These are phyloP conservation scores for Heloderma charlesbogerti DNA, from an alignment of 2,113 vertebrate species.

Conservation along the genomic window DNA sequence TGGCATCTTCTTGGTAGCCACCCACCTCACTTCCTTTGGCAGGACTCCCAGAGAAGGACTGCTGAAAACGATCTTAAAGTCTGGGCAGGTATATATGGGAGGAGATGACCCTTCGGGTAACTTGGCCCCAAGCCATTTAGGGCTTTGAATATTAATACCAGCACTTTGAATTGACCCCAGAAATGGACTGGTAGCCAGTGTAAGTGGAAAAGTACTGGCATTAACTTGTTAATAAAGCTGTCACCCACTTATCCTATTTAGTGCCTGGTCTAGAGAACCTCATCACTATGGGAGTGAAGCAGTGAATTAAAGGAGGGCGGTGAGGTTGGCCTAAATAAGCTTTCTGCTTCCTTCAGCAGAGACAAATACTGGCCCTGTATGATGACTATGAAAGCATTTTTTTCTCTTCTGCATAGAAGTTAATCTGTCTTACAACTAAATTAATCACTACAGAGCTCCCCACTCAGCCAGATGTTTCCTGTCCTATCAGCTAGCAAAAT, in stretches of 20 bases:
- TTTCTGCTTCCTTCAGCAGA: background rate
- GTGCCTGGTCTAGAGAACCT: background rate
- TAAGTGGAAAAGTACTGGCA: too few species aligned
- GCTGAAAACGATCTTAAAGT: too few species aligned
- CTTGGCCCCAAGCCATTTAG: too few species aligned
- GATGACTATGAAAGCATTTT: background rate
- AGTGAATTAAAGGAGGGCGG: slow-evolving; percentile 1
- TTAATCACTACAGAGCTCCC: background rate
- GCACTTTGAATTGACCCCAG: too few species aligned
- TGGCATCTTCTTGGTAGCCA: too few species aligned
- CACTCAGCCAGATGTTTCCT: background rate
- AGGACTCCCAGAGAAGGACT: too few species aligned
- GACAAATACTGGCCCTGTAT: background rate
- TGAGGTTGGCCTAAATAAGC: too few species aligned
- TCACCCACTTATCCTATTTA: background rate
- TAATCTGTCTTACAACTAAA: slow-evolving; percentile 22
- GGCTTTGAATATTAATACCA: too few species aligned
- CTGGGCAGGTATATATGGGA: too few species aligned
- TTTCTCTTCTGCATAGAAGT: background rate
- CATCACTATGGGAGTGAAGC: fast-evolving
- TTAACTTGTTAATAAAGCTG: background rate
- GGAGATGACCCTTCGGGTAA: too few species aligned
- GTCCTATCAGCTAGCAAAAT: slow-evolving; percentile 2
- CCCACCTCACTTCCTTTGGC: too few species aligned
- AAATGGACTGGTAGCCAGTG: too few species aligned